A percentile compares a stretch with the other conserved stretches of the same genome.
These are phyloP conservation scores for Hypena proboscidalis DNA, from an alignment of 2,888 invertebrate genomes.

Conservation along the genomic window DNA sequence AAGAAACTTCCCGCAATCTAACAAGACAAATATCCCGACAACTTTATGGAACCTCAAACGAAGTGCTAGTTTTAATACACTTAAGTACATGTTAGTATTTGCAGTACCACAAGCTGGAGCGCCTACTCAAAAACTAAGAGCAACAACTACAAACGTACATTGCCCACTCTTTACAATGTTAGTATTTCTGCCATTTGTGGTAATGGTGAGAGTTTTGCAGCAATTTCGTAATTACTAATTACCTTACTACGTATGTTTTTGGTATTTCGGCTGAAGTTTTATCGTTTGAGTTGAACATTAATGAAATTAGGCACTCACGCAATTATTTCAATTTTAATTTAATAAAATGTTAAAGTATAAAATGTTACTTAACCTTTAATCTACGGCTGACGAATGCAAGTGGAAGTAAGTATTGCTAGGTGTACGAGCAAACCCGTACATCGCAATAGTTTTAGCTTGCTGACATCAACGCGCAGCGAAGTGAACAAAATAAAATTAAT, in stretches of 20 bases:
- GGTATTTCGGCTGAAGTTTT: neutral
- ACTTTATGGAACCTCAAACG: neutral
- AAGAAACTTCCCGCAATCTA: neutral
- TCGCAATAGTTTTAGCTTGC: too few relatives aligned
- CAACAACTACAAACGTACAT: conserved; percentile 29
- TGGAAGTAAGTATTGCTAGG: too few relatives aligned
- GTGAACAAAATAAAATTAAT: too few relatives aligned
- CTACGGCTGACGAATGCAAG: too few relatives aligned
- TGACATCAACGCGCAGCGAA: too few relatives aligned
- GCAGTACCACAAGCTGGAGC: conserved; percentile 9
- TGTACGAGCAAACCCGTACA: too few relatives aligned
- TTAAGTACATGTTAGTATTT: conserved; percentile 1
- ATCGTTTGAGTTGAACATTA: neutral
- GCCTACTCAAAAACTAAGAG: conserved; percentile 28
- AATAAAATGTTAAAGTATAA: too few relatives aligned
- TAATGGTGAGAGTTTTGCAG: neutral
- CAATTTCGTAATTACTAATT: conserved; percentile 12
- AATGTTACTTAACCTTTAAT: too few relatives aligned
- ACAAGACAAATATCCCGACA: neutral
- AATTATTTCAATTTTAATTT: too few relatives aligned
- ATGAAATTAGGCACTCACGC: too few relatives aligned
- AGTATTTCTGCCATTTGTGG: conserved; percentile 5
- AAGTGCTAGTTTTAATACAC: conserved; percentile 2
- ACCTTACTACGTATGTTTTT: conserved; percentile 6
- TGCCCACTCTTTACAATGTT: conserved; percentile 19